Conservation (phyloP, 2,797 vertebrate genomes). For the Sternotherus odoratus region DNA sequence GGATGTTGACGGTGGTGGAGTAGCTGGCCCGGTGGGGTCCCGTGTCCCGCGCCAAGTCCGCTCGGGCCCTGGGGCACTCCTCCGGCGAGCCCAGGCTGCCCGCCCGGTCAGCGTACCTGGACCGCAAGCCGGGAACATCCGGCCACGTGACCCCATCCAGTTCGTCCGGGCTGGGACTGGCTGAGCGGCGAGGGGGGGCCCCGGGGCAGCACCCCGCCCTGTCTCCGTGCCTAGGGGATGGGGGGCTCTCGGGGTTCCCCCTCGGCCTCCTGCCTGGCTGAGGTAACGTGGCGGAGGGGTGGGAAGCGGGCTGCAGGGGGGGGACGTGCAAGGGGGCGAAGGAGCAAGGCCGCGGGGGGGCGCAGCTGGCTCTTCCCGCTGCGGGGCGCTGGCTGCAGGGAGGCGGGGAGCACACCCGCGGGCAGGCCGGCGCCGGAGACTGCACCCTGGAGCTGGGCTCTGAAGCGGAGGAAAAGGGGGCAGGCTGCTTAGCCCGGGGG, state of each 20-base stretch:
- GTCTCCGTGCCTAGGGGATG: neutral
- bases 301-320: conserved; percentile 80
- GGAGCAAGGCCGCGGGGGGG: conserved; percentile 44
- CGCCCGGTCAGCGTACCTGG: conserved; percentile 62
- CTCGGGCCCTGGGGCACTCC: neutral
- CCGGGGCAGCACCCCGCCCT: neutral
- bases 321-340: conserved; percentile 81
- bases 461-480: conserved; percentile 81
- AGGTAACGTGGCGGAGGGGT: conserved; percentile 31
- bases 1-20: conserved; percentile 92
- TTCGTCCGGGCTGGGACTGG: conserved; percentile 73
- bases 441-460: conserved; percentile 87
- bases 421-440: conserved; percentile 71
- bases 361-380: neutral
- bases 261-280: conserved; percentile 56
- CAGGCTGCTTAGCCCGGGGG: neutral
- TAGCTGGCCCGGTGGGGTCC: conserved; percentile 85
- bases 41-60: neutral
- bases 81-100: neutral
- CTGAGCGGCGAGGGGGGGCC: conserved; percentile 7
- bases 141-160: conserved; percentile 81
- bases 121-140: conserved; percentile 78
- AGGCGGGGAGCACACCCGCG: conserved; percentile 50
- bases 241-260: conserved; percentile 4
- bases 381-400: neutral